Evolutionary conservation across 2,797 vertebrate genomes (phyloP), one percentile per base, ranked within the genome.

Genomic region (Oophaga sylvatica): DNA sequence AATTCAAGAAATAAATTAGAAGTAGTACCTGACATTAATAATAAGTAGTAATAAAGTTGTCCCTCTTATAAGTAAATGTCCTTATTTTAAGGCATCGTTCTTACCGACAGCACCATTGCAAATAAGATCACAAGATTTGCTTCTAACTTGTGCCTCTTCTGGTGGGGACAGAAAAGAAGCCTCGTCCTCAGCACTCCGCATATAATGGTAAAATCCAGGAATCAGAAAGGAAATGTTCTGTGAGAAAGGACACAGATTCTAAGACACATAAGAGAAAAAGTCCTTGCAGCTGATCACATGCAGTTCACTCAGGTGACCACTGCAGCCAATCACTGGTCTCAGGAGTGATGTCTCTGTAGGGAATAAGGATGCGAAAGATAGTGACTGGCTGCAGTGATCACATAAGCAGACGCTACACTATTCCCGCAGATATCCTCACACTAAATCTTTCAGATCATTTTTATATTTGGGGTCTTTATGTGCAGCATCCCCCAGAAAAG

Each of bases 151-250:
- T 75, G 85, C 89, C 75, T 90, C 88, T 0, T 90, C 86, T 67
- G 91, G 87, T 75, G 91, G 89, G n/a, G 78, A 88, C 3, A 90
- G 91, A 10, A 90, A 90, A 75, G 90, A 87, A 77, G 91, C 91
- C 85, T 91, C 91, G 35, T 91, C 91, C 0, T 86, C 77, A 22
- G 91, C 90, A 80, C 91, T 92, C 31, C 41, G 11, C 95, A 97
- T 96, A 92, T 95, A 94, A 65, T 94, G 94, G 90, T 96, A 98
- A 94, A 99, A 99, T 76, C 94, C 95, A 31, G 98, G 97, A 87
- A 99, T 97, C 92, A 99, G 93, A 92, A 97, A 96, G 12, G 96
- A 96, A 90, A 99, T 94, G 48, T 93, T 96, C 98, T 99, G 91
- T 90, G 41, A 29, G 1, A 79, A 29, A 85, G 20, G 5, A 80